A percentile compares a stretch with the other conserved stretches of the same genome.
Evolutionary conservation across 2,888 invertebrate species (phyloP).

Genomic region (Bruchidius siliquastri): DNA sequence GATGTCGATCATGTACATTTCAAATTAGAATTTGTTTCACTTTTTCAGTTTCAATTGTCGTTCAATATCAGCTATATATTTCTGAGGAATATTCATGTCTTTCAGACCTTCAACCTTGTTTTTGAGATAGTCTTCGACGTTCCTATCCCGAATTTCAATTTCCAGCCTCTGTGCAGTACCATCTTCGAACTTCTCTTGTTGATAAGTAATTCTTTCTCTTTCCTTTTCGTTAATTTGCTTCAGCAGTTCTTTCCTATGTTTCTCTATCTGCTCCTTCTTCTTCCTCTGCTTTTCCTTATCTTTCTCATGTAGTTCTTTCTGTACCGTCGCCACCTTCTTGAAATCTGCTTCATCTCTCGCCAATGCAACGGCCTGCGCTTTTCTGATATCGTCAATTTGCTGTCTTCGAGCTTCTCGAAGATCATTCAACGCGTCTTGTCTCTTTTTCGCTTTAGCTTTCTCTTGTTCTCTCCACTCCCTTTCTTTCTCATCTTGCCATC

Average conservation of each 20-base stretch:
- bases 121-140: constrained; percentile 49
- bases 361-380: constrained; percentile 62
- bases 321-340: constrained; percentile 49
- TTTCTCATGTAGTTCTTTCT: constrained; percentile 41
- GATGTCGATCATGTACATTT: not conserved
- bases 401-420: constrained; percentile 47
- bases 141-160: constrained; percentile 53
- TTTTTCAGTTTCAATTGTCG: constrained; percentile 29
- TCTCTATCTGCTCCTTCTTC: constrained; percentile 47
- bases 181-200: constrained; percentile 62
- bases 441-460: constrained; percentile 56
- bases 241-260: constrained; percentile 60
- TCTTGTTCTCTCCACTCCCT: constrained; percentile 65
- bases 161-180: constrained; percentile 61
- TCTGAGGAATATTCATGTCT: constrained; percentile 35
- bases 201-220: constrained; percentile 56
- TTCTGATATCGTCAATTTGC: constrained; percentile 52
- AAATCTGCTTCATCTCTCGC: constrained; percentile 54
- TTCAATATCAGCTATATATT: constrained; percentile 39
- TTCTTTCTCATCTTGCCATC: constrained; percentile 60
- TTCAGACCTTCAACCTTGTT: constrained; percentile 58
- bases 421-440: constrained; percentile 51
- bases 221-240: constrained; percentile 69
- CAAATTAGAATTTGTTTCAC: too few species aligned
- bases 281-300: constrained; percentile 44